Conservation (phyloP, 1,140 invertebrate genomes). For the Hirudo medicinalis region DNA sequence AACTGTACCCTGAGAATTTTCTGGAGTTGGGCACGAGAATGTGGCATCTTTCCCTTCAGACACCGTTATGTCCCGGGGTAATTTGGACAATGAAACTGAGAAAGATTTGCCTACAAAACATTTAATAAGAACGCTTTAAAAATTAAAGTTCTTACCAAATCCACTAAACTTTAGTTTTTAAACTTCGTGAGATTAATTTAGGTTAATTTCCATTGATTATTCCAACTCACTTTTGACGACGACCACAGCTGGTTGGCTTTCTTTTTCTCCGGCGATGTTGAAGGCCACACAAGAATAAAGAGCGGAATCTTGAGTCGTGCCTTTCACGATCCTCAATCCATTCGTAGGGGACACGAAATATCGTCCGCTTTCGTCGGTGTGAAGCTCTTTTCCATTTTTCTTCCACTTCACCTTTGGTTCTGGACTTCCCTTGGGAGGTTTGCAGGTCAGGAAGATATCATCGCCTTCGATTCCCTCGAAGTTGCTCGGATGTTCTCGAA, state of each 20-base stretch:
- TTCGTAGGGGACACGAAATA: slow-evolving; percentile 20
- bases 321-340: slow-evolving; percentile 27
- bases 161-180: too few species aligned
- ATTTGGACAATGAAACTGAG: too few species aligned
- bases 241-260: neutral
- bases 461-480: slow-evolving; percentile 5
- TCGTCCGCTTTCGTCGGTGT: slow-evolving; percentile 25
- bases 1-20: too few species aligned
- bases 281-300: slow-evolving; percentile 42
- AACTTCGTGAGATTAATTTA: too few species aligned
- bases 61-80: too few species aligned
- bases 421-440: slow-evolving; percentile 28
- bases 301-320: slow-evolving; percentile 37
- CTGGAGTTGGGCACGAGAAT: too few species aligned
- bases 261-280: slow-evolving; percentile 37
- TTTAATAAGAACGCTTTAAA: too few species aligned
- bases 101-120: too few species aligned
- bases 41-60: too few species aligned
- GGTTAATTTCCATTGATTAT: too few species aligned
- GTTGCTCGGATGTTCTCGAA: slow-evolving; percentile 10
- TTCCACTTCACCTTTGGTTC: slow-evolving; percentile 31
- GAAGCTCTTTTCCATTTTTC: slow-evolving; percentile 27
- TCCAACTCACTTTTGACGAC: slow-evolving; percentile 4
- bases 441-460: slow-evolving; percentile 3
- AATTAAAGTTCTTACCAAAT: too few species aligned